Evolutionary conservation across 2,888 invertebrate species (phyloP), one percentile per base, ranked within the genome.

Genomic region (Palloptera scutellata): DNA sequence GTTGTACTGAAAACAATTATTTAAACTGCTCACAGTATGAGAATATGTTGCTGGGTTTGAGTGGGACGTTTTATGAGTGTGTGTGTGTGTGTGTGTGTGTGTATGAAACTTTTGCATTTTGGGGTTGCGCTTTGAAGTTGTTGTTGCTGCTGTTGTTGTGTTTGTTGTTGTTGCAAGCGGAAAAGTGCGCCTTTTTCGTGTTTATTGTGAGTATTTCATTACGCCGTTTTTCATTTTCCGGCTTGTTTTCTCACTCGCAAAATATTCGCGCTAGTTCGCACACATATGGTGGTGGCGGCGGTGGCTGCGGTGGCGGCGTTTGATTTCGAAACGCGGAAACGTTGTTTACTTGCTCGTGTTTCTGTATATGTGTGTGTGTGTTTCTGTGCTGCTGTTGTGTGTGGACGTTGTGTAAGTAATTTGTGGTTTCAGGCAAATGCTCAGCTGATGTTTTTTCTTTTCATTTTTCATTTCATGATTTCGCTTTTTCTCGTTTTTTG

Each of bases 401-500:
- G 53, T 19, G 53, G 17, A 11, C 53, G 17, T 53, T 61, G 52
- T 54, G 66, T 66, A 66, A 66, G 66, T 66, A 61, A 66, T 66
- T 66, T 45, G 66, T 66, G 66, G 66, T 66, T 66, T 61, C 57
- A 51, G 66, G 66, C 61, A 60, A 53, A 66, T 61, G 61, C 59
- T 65, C 60, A 65, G n/a, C n/a, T 64, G 64, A 64, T 58, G 59
- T 65, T 65, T 64, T 65, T 59, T 40, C 17, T n/a, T 3, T 9
- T n/a, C n/a, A n/a, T n/a, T n/a, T 30, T 30, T 30, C 30, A 30
- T 30, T 30, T 30, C 30, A 30, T 30, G 30, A 30, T 30, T 30
- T 30, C 2, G 2, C 6, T 30, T 30, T 30, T 30, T 30, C 6
- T 30, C 6, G 3, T 30, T 30, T 30, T 30, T 30, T 30, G 3